These are phyloP conservation scores for Tympanoctomys barrerae DNA, from an alignment of 2,797 vertebrate genomes.

Conservation along the genomic window DNA sequence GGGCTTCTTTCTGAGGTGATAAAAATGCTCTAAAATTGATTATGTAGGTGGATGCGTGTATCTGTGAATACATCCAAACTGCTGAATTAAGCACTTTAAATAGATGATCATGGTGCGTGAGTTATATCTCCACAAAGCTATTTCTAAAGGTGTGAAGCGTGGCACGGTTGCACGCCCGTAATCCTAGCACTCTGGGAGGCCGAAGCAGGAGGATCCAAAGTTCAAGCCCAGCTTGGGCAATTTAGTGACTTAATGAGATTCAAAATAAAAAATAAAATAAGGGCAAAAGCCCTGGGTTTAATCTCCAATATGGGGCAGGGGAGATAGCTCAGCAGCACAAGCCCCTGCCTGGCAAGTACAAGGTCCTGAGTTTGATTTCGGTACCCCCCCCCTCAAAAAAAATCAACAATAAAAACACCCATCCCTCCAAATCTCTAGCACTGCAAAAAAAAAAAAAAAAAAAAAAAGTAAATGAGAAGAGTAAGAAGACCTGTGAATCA, in stretches of 20 bases:
- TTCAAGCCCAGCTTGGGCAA: neutral
- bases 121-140: neutral
- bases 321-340: no score
- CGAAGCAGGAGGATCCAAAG: neutral
- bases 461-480: neutral
- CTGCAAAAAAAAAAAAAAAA: neutral
- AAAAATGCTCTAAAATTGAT: neutral
- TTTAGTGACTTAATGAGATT: neutral
- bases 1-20: constrained; percentile 4
- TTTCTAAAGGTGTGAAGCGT: neutral
- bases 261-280: neutral
- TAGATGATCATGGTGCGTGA: neutral
- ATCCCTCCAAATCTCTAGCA: neutral
- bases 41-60: neutral
- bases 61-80: neutral
- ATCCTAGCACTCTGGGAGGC: neutral
- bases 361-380: no score
- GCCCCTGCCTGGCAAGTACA: no score
- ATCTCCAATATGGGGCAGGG: no score
- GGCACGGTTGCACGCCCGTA: neutral
- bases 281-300: neutral
- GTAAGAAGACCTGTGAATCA: neutral
- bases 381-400: no score
- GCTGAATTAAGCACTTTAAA: neutral
- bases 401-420: no score